Evolutionary conservation across 2,888 invertebrate genomes (phyloP), one percentile per base, ranked within the genome.

Genomic region (Axea sp.): DNA sequence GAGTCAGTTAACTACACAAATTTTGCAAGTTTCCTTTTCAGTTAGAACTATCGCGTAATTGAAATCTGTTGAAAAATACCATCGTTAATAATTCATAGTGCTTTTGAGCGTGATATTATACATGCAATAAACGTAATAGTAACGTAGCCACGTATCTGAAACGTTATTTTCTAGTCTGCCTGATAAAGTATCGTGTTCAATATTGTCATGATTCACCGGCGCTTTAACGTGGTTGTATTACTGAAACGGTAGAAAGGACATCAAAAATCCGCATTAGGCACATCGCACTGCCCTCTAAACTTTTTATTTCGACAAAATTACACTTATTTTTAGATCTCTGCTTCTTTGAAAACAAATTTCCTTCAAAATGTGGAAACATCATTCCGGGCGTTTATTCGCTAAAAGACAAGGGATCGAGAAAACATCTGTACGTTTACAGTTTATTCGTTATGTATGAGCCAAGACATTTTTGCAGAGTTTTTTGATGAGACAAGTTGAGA

Each of bases 191-290:
- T 57, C 55, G 22, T 39, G 55, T 35, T 47, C 55, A 53, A 68
- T 68, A 49, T 59, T 30, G 59, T 35, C 57, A 49, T 57, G 67
- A 68, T 68, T 68, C 49, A 59, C 47, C 37, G 17, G 37, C 26
- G 43, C 39, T 47, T 47, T 67, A 67, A 68, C 67, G 67, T 24
- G 67, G 67, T 57, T 49, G 49, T 59, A 68, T 68, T 68, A 68
- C 49, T 12, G 31, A 28, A 9, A 28, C 43, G 19, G 14, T 1
- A 37, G 19, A 64, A 53, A 55, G 43, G 35, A 49, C 33, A 59
- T 59, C 67, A 45, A 68, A 68, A 68, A 68, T 68, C 49, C 67
- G 49, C 41, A 57, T 68, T 59, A 59, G 45, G 22, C 11, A 43
- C 62, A 41, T 41, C 55, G 45, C 65, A 22, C 28, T 30, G 53